phyloP scores from a whole-genome alignment of 2,113 vertebrate species.

The Lophura nycthemera region DNA sequence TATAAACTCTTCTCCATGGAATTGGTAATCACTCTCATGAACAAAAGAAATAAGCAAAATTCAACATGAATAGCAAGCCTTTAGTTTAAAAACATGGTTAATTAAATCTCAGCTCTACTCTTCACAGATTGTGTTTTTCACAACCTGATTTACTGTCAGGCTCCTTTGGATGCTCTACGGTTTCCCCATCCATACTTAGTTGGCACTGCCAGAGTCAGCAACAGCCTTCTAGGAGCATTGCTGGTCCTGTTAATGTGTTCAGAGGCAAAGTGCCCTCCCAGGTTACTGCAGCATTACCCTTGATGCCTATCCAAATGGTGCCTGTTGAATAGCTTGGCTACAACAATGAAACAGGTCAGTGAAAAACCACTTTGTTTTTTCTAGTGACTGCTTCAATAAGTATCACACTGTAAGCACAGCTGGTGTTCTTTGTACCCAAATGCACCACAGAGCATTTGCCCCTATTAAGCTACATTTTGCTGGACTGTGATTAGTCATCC shows the following conservation, averaged over 20 bases:
- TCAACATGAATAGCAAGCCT: background rate
- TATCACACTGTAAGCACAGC: background rate
- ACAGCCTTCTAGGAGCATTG: background rate
- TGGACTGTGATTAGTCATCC: background rate
- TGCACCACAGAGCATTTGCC: background rate
- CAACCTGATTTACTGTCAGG: background rate
- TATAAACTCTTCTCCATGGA: slow-evolving; percentile 27
- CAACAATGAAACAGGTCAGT: background rate
- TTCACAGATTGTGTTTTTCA: background rate
- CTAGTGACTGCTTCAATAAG: background rate
- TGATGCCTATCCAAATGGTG: background rate
- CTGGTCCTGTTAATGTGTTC: background rate
- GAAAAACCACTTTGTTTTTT: background rate
- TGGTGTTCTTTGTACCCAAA: background rate
- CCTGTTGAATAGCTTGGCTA: background rate
- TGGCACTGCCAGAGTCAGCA: background rate
- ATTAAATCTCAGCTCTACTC: slow-evolving; percentile 1
- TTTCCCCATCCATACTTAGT: background rate
- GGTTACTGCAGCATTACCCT: background rate
- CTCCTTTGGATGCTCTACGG: background rate
- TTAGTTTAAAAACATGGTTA: background rate
- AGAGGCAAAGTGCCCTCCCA: background rate
- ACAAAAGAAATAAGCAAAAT: slow-evolving; percentile 8
- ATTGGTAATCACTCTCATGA: background rate
- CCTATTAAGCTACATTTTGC: background rate